Percentiles rank a stretch among this genome's conserved stretches.
Conservation (phyloP, 2,797 vertebrate species). For the Australoheros facetus region DNA sequence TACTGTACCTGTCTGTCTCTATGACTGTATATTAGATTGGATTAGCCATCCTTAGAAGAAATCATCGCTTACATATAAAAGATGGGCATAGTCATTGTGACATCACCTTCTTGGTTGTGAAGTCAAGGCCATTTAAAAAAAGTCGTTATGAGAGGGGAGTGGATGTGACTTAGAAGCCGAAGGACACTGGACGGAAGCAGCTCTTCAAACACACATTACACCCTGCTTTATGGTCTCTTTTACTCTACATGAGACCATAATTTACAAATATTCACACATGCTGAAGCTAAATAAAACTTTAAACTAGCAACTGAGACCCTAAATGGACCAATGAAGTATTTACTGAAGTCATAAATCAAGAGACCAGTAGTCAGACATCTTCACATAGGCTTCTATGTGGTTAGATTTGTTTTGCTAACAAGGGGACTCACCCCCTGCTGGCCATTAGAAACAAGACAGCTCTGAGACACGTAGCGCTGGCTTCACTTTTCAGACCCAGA, state of each 20-base stretch:
- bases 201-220: fast-evolving
- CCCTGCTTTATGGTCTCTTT: not conserved
- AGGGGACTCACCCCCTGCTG: fast-evolving
- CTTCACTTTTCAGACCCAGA: not conserved
- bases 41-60: not conserved
- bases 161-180: not conserved
- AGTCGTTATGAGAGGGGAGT: not conserved
- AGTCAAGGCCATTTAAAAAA: not conserved
- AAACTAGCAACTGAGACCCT: no score
- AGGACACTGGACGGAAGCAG: not conserved
- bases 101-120: fast-evolving
- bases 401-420: not conserved
- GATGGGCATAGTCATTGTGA: not conserved
- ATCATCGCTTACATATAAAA: not conserved
- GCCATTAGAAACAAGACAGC: fast-evolving
- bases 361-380: no score
- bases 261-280: no score
- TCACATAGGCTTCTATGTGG: no score
- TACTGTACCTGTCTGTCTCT: not conserved
- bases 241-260: not conserved
- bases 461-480: not conserved
- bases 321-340: no score
- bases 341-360: no score
- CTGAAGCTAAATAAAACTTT: no score
- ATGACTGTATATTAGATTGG: not conserved